Conservation (phyloP, 2,113 vertebrate genomes). For the western clawed frog (Xenopus tropicalis) region DNA sequence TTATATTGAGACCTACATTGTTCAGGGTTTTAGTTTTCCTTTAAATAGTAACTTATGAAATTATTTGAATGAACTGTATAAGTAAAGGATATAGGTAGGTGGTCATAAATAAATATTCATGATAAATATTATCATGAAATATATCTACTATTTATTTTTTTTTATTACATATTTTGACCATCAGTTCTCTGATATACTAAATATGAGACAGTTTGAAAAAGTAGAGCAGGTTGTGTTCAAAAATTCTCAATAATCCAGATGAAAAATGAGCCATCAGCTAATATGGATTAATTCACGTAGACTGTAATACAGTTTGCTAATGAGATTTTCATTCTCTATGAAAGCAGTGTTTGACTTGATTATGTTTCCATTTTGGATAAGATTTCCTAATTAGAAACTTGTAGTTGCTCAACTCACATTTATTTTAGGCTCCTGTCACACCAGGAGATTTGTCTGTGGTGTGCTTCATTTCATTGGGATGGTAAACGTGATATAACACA, state of each 20-base stretch:
- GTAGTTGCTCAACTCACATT: neutral
- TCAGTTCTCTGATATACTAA: neutral
- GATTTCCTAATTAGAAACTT: constrained; percentile 3
- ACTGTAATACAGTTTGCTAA: constrained; percentile 27
- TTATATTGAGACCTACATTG: too few relatives aligned
- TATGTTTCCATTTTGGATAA: constrained; percentile 32
- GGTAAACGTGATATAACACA: too few relatives aligned
- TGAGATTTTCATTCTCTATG: constrained; percentile 35
- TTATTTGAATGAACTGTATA: too few relatives aligned
- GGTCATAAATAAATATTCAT: too few relatives aligned
- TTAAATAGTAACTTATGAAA: too few relatives aligned
- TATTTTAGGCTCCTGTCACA: too few relatives aligned
- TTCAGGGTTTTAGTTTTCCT: too few relatives aligned
- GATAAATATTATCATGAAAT: too few relatives aligned
- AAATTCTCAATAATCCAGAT: constrained; percentile 31
- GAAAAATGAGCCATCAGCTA: constrained; percentile 36
- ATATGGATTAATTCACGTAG: constrained; percentile 37
- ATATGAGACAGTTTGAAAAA: neutral
- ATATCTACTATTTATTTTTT: too few relatives aligned
- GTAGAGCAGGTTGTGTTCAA: neutral
- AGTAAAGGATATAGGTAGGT: too few relatives aligned
- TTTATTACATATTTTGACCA: neutral
- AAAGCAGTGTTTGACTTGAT: constrained; percentile 16
- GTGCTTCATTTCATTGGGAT: too few relatives aligned
- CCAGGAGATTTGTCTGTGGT: too few relatives aligned